Percentiles rank a stretch among this genome's conserved stretches.
These are phyloP conservation scores for Julus scandinavius DNA, from an alignment of 2,888 invertebrate genomes.

Conservation along the genomic window DNA sequence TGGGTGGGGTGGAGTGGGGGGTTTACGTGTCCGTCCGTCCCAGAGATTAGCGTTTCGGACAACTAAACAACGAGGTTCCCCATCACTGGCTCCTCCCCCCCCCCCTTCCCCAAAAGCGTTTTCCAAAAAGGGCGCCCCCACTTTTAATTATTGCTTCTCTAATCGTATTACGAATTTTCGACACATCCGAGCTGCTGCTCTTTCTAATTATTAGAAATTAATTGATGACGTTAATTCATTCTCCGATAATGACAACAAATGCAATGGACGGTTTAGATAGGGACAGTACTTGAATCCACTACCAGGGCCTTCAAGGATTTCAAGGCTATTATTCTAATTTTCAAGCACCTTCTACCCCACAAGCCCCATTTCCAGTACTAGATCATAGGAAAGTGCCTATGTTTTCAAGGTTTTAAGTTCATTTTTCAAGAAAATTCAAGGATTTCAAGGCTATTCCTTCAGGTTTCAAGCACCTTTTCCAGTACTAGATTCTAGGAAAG, in stretches of 20 bases:
- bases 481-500: too few relatives aligned
- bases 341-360: too few relatives aligned
- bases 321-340: too few relatives aligned
- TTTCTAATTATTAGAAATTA: slow-evolving; percentile 27
- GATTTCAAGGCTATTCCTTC: too few relatives aligned
- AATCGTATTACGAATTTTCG: slow-evolving; percentile 15
- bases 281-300: neutral
- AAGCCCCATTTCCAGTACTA: too few relatives aligned
- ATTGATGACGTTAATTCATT: slow-evolving; percentile 48
- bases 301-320: too few relatives aligned
- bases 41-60: slow-evolving; percentile 44
- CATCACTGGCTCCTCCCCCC: neutral
- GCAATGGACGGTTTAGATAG: neutral
- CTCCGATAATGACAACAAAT: neutral
- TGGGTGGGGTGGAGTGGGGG: neutral
- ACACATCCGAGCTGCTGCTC: neutral
- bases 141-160: slow-evolving; percentile 18
- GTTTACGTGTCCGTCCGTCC: neutral
- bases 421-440: too few relatives aligned
- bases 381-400: too few relatives aligned
- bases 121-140: neutral
- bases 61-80: slow-evolving; percentile 39
- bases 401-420: too few relatives aligned
- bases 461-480: too few relatives aligned
- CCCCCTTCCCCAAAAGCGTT: neutral